Evolutionary conservation across 2,888 invertebrate species (phyloP).

Genomic region (Hydrotaea diabolus): DNA sequence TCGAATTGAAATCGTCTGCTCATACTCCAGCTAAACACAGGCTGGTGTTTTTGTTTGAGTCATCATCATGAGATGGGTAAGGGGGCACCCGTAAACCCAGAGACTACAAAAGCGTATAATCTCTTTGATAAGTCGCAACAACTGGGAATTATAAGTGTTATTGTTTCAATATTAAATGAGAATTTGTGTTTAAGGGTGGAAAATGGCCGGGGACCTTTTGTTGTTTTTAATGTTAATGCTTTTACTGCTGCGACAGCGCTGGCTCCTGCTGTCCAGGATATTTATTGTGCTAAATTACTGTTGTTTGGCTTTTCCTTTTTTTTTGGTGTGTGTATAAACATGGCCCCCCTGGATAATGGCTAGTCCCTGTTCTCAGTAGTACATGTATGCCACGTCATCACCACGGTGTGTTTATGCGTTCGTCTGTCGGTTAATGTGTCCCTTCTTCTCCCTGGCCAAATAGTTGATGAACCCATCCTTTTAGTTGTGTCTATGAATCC

Average conservation of each 20-base stretch:
- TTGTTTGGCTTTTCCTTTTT: not conserved
- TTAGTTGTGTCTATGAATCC: no score
- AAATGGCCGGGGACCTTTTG: not conserved
- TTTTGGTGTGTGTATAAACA: not conserved
- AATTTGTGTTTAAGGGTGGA: slow-evolving; percentile 22
- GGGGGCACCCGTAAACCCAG: not conserved
- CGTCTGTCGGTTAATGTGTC: not conserved
- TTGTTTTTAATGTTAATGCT: slow-evolving; percentile 6
- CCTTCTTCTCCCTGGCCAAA: not conserved
- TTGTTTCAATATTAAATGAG: slow-evolving; percentile 31
- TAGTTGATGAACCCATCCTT: no score
- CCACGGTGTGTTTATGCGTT: not conserved
- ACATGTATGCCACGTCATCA: no score
- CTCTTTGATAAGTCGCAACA: slow-evolving; percentile 34
- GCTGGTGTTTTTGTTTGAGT: not conserved
- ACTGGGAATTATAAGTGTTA: slow-evolving; percentile 34
- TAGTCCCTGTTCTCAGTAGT: not conserved
- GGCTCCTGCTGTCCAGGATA: not conserved
- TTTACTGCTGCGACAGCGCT: not conserved
- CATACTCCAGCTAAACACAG: not conserved
- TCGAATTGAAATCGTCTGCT: slow-evolving; percentile 18
- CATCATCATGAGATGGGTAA: not conserved
- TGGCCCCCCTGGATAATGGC: not conserved
- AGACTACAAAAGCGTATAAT: slow-evolving; percentile 25
- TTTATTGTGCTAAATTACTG: slow-evolving; percentile 8